phyloP scores from a whole-genome alignment of 2,113 vertebrate species.

The Euleptes europaea region DNA sequence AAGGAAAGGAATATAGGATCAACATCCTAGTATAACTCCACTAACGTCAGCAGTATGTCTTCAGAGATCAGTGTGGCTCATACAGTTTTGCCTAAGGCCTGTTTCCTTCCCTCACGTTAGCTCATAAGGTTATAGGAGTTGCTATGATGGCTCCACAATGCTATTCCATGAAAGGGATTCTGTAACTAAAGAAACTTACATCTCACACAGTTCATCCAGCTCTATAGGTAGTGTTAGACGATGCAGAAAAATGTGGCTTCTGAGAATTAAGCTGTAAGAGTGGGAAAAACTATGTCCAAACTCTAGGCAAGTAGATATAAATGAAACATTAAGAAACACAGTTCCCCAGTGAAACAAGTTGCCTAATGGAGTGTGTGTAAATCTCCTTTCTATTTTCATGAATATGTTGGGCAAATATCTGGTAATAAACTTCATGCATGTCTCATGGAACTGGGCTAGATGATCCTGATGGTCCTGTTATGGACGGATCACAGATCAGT shows the following conservation, averaged over 20 bases:
- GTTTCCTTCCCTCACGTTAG: neutral
- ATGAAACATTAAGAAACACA: neutral
- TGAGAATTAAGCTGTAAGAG: neutral
- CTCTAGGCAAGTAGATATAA: neutral
- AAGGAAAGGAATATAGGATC: constrained; percentile 46
- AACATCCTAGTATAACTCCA: constrained; percentile 48
- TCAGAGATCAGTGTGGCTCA: constrained; percentile 43
- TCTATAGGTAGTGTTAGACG: neutral
- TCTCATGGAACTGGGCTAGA: neutral
- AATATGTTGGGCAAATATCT: neutral
- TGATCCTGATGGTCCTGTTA: no score
- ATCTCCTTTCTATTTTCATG: neutral
- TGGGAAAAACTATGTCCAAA: neutral
- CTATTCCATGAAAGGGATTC: constrained; percentile 22
- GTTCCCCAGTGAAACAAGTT: neutral
- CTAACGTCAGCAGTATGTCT: constrained; percentile 34
- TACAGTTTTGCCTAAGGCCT: constrained; percentile 21
- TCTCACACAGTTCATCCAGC: neutral
- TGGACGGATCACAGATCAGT: no score
- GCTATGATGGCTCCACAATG: constrained; percentile 17
- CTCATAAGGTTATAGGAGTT: constrained; percentile 28
- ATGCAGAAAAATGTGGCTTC: neutral
- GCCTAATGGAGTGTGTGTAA: neutral
- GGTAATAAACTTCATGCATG: neutral
- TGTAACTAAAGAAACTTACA: constrained; percentile 19